Percentiles rank a stretch among this genome's conserved stretches.
phyloP scores from a whole-genome alignment of 2,113 vertebrate species.

The Rhinolophus ferrumequinum region DNA sequence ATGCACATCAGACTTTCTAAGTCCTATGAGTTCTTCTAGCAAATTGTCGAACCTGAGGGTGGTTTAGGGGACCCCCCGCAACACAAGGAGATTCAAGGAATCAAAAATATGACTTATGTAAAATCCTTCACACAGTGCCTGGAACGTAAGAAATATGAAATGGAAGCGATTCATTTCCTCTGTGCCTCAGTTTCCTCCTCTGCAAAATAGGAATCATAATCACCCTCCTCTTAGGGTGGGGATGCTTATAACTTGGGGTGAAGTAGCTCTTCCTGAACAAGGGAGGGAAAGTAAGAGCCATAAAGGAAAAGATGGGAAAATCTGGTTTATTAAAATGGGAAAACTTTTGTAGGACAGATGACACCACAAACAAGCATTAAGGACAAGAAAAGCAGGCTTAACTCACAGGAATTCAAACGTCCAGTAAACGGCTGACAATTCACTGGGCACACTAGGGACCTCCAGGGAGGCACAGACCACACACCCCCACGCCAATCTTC shows the following conservation, averaged over 20 bases:
- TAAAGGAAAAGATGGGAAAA: background rate
- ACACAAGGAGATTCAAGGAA: background rate
- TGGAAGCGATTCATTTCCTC: background rate
- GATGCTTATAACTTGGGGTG: background rate
- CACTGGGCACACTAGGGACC: too few relatives aligned
- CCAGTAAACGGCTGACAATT: background rate
- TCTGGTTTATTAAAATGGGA: background rate
- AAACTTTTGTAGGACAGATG: background rate
- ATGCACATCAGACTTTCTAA: background rate
- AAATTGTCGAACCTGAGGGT: background rate
- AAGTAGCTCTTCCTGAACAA: background rate
- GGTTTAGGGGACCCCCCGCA: background rate
- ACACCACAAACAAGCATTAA: background rate
- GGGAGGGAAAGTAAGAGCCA: background rate
- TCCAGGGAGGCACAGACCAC: background rate
- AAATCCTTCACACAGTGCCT: background rate
- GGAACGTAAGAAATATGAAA: background rate
- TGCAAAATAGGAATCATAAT: background rate
- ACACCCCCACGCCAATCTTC: rapidly evolving
- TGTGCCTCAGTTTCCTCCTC: background rate
- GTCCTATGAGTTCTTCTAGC: background rate
- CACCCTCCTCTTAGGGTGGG: background rate
- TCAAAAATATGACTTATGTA: background rate
- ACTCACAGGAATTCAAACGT: background rate
- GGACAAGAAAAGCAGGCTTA: background rate